Evolutionary conservation across 2,113 vertebrate species (phyloP), one percentile per base, ranked within the genome.

Genomic region (Pseudorectes ferrugineus): DNA sequence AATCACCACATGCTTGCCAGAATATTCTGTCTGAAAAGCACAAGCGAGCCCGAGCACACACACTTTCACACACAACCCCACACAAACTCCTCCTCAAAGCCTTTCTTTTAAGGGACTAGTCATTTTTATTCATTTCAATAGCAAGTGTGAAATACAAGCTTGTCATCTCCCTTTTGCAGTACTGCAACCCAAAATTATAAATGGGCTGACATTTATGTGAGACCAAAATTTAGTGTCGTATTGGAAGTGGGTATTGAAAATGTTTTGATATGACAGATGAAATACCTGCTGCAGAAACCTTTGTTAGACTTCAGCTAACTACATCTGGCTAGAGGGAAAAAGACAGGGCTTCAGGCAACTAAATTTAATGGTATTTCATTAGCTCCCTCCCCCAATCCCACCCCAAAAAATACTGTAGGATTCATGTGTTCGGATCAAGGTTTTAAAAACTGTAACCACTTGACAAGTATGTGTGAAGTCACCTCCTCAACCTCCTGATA

Each of bases 201-300:
- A 97, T 97, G 90, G 90, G 48, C 40, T 97, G 97, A 97, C 94
- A 96, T 97, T 98, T 98, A 98, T 96, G 95, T 92, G 85, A 97
- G 85, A 89, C 84, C 74, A 95, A 95, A 97, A 97, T 98, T 97
- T 97, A 97, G 62, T 97, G 95, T 90, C 25, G 3, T 85, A 85
- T 97, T 93, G 63, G 91, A 97, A 96, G 94, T 89, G 51, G 78
- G 85, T 97, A 96, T 97, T 97, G 96, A 97, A 98, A 97, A 96
- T 95, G 42, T 95, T 98, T 98, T 97, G 96, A 96, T 97, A 93
- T 97, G 96, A 97, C 92, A 97, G 95, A 97, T 97, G 89, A 97
- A 97, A 98, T 94, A 89, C 85, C 79, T 97, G 89, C 84, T 66
- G 57, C 77, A 94, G 88, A 83, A 97, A 95, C 66, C 89, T 96